Evolutionary conservation across 2,797 vertebrate species (phyloP).

Genomic region (Pipistrellus kuhlii): DNA sequence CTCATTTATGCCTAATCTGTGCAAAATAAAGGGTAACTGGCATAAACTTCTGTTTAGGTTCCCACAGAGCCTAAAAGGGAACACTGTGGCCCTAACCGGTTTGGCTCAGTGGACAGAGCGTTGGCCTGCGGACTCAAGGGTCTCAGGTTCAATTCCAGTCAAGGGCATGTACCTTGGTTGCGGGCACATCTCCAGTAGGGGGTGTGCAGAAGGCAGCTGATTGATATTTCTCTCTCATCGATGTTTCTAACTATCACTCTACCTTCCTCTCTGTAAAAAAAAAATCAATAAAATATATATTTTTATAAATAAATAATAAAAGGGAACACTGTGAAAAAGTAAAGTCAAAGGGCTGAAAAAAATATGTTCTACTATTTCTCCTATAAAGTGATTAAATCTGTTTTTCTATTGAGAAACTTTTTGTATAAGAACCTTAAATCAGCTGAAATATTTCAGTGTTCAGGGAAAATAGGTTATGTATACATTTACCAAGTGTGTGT

Average conservation of each 20-base stretch:
- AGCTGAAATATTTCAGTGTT: background rate
- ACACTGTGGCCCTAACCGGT: background rate
- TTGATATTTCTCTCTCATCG: too few species aligned
- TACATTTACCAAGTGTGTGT: background rate
- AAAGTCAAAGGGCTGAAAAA: background rate
- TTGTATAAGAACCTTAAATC: background rate
- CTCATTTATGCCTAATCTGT: background rate
- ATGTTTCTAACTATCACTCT: too few species aligned
- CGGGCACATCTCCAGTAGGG: too few species aligned
- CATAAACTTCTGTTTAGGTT: background rate
- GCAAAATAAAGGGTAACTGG: background rate
- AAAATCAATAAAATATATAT: too few species aligned
- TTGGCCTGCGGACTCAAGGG: too few species aligned
- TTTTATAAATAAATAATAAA: background rate
- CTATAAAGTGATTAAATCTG: background rate
- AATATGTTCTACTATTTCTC: constrained; percentile 17
- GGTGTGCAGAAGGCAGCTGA: too few species aligned
- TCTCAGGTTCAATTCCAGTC: too few species aligned
- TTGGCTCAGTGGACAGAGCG: too few species aligned
- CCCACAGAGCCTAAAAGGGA: background rate
- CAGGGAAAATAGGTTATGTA: background rate
- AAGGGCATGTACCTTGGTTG: too few species aligned
- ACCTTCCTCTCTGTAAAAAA: too few species aligned
- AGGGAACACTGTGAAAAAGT: background rate
- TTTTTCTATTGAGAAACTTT: constrained; percentile 31